Evolutionary conservation across 2,888 invertebrate genomes (phyloP), one percentile per base, ranked within the genome.

Genomic region (Ormyrus pomaceus): DNA sequence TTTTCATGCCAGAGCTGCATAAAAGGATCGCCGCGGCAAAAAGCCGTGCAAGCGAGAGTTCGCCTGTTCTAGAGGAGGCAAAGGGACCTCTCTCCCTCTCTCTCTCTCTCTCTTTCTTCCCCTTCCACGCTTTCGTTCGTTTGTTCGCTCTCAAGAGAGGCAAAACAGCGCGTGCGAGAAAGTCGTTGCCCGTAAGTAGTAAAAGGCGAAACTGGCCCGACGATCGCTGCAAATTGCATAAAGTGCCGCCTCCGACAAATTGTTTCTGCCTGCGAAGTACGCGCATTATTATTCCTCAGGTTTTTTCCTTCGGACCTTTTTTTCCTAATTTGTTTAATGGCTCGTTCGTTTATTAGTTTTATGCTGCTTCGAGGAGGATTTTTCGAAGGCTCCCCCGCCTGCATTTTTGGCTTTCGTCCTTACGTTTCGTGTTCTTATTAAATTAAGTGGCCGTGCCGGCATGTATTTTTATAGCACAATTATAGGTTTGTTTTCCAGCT

Each of bases 21-120:
- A 75, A 79, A 79, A 79, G 79, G 66, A 78, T 72, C 72, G 66
- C 66, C 70, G 50, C n/a, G 34, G 77, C 50, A 79, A 74, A 73
- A 69, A 73, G 69, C 58, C 34, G 34, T 34, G 34, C 34, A 34
- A 34, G 64, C 48, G 34, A 13, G 10, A 51, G 34, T 48, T 55
- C 77, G 59, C 65, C 66, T 72, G 71, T 71, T 64, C 65, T 50
- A 19, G 9, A 69, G 45, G n/a, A 19, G 56, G 61, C 51, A 70
- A 70, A 77, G 77, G 70, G 64, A 77, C 64, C 56, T 59, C 58
- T 8, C 6, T 34, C 50, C 50, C 10, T n/a, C 50, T 9, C 50
- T 19, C 70, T 53, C 46, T 50, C 50, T 59, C 11, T 62, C n/a
- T 50, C 34, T 5, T 13, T 65, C 34, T 34, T 34, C 34, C 34